Base-by-base conservation (phyloP, 2,888 invertebrate species). In the Anodontia alba region DNA sequence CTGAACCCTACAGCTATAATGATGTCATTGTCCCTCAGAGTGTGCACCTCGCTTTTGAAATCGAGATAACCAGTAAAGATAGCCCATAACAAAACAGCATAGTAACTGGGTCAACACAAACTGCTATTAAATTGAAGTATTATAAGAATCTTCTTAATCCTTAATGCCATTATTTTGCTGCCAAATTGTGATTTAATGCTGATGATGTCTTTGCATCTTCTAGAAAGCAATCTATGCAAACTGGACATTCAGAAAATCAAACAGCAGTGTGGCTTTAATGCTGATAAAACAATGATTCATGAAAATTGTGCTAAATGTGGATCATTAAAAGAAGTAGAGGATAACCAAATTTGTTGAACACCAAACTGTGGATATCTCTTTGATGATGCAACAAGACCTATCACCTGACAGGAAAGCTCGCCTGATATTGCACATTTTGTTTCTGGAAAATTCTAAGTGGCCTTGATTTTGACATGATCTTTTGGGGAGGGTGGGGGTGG, bases 1-100 rank as follows among this genome's bases (percentile, higher is more conserved):
- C 82, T 15, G 76, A 38, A 38, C 85, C 80, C 33, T 80, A 73
- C n/a, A 74, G 79, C 51, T 73, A 43, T 31, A n/a, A n/a, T n/a
- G n/a, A n/a, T n/a, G n/a, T n/a, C n/a, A n/a, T n/a, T n/a, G n/a
- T n/a, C n/a, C n/a, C n/a, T n/a, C n/a, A n/a, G n/a, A n/a, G n/a
- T n/a, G n/a, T n/a, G n/a, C n/a, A n/a, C n/a, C n/a, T n/a, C n/a
- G n/a, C n/a, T n/a, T n/a, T n/a, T n/a, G n/a, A n/a, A n/a, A n/a
- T n/a, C n/a, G n/a, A n/a, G n/a, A n/a, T n/a, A n/a, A n/a, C n/a
- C n/a, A n/a, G n/a, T n/a, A n/a, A n/a, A n/a, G n/a, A n/a, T n/a
- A n/a, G n/a, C n/a, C n/a, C n/a, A n/a, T n/a, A n/a, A n/a, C n/a
- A n/a, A n/a, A n/a, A n/a, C n/a, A n/a, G n/a, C n/a, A n/a, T n/a